phyloP scores from a whole-genome alignment of 1,140 invertebrate species.

The Helicoverpa zea region DNA sequence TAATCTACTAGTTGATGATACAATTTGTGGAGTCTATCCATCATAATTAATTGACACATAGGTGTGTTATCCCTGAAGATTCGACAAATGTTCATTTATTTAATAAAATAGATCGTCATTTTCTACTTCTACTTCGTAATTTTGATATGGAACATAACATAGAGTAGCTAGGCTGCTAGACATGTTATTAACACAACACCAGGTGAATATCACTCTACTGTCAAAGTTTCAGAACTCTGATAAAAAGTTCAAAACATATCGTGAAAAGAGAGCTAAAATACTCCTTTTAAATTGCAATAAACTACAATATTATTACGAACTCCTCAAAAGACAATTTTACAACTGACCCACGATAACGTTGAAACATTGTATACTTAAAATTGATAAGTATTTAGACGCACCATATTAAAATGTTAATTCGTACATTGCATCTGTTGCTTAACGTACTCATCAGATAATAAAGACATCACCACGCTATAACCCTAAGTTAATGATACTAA shows the following conservation, averaged over 20 bases:
- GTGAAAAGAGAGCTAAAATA: no score
- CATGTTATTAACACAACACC: no score
- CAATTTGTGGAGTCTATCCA: neutral
- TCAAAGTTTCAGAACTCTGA: no score
- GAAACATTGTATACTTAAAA: conserved; percentile 6
- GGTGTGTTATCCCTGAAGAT: conserved; percentile 6
- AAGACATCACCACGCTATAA: conserved; percentile 18
- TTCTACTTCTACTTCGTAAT: neutral
- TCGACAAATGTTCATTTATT: conserved; percentile 1
- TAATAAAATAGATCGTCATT: neutral
- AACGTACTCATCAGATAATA: conserved; percentile 5
- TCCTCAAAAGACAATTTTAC: neutral
- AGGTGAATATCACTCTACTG: no score
- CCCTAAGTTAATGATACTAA: conserved; percentile 1
- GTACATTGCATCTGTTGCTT: conserved; percentile 12
- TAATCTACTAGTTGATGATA: conserved; percentile 2
- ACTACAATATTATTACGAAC: no score
- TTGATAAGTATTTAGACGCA: conserved; percentile 2
- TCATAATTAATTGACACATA: conserved; percentile 3
- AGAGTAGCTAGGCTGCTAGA: no score
- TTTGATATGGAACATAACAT: no score
- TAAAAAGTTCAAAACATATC: no score
- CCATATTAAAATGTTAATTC: conserved; percentile 10
- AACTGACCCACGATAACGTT: neutral
- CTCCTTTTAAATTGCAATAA: no score